phyloP scores from a whole-genome alignment of 2,797 vertebrate species.

The Hephaestus fuliginosus region DNA sequence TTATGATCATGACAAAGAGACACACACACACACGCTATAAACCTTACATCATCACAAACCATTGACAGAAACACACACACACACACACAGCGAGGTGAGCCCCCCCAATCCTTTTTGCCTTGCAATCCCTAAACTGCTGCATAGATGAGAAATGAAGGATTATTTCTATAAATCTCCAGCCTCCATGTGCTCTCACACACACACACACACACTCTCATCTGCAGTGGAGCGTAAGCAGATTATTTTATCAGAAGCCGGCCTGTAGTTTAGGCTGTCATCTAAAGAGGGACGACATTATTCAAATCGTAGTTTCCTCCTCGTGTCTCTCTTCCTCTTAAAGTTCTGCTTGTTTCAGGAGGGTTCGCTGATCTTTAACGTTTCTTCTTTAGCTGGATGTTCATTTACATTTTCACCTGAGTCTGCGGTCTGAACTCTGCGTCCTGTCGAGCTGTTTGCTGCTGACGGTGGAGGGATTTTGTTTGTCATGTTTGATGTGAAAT shows the following conservation, averaged over 20 bases:
- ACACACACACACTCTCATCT: constrained; percentile 9
- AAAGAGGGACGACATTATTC: not conserved
- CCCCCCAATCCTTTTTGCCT: constrained; percentile 13
- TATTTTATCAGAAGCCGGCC: constrained; percentile 40
- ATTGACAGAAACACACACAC: constrained; percentile 9
- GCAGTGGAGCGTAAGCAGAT: constrained; percentile 54
- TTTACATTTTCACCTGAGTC: not conserved
- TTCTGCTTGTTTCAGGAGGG: no score
- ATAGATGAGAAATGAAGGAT: constrained; percentile 71
- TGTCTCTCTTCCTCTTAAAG: not conserved
- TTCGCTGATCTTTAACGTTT: not conserved
- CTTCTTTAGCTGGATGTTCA: not conserved
- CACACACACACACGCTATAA: constrained; percentile 12
- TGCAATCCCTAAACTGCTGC: constrained; percentile 44
- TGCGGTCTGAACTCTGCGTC: not conserved
- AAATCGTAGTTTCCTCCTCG: not conserved
- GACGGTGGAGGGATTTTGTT: not conserved
- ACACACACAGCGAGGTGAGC: constrained; percentile 22
- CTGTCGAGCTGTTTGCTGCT: not conserved
- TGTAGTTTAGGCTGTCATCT: not conserved
- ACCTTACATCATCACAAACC: not conserved
- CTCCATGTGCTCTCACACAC: constrained; percentile 26
- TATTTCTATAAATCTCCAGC: constrained; percentile 72
- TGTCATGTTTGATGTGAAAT: not conserved
- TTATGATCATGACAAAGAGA: not conserved